Conservation (phyloP, 2,888 invertebrate genomes). For the Temnothorax unifasciatus region DNA sequence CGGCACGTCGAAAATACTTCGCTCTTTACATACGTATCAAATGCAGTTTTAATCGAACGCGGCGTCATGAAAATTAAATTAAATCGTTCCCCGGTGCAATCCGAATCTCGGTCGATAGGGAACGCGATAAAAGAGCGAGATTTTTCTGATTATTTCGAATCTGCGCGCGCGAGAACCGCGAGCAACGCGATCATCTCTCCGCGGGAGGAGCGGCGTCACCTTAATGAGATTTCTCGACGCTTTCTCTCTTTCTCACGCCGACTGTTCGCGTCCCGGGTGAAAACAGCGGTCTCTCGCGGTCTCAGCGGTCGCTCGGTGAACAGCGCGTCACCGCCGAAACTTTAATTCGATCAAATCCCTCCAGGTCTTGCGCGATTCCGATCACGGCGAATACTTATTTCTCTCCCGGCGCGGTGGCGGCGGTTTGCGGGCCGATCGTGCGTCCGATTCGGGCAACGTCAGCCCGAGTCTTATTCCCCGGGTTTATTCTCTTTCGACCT, state of each 20-base stretch:
- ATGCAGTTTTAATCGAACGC: constrained; percentile 29
- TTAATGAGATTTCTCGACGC: constrained; percentile 44
- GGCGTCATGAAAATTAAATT: constrained; percentile 46
- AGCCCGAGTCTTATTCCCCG: constrained; percentile 56
- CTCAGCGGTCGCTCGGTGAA: background rate
- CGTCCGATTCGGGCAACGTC: constrained; percentile 60
- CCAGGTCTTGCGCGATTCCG: constrained; percentile 32
- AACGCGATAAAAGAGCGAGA: constrained; percentile 7
- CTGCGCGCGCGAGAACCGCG: background rate
- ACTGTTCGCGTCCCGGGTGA: background rate
- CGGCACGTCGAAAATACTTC: constrained; percentile 9
- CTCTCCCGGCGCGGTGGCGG: constrained; percentile 3
- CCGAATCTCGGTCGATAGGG: background rate
- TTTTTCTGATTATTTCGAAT: constrained; percentile 27
- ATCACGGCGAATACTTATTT: constrained; percentile 59
- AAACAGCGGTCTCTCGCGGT: background rate
- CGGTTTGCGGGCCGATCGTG: constrained; percentile 29
- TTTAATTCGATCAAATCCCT: constrained; percentile 50
- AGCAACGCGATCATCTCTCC: constrained; percentile 13
- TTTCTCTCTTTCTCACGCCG: background rate
- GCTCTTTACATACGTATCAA: constrained; percentile 21
- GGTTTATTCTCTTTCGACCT: constrained; percentile 65
- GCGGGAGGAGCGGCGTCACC: background rate
- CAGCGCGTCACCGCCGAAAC: constrained; percentile 38
- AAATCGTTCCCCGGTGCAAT: constrained; percentile 17